These are phyloP conservation scores for Drosophila robusta DNA, from an alignment of 2,888 invertebrate genomes.

Conservation along the genomic window DNA sequence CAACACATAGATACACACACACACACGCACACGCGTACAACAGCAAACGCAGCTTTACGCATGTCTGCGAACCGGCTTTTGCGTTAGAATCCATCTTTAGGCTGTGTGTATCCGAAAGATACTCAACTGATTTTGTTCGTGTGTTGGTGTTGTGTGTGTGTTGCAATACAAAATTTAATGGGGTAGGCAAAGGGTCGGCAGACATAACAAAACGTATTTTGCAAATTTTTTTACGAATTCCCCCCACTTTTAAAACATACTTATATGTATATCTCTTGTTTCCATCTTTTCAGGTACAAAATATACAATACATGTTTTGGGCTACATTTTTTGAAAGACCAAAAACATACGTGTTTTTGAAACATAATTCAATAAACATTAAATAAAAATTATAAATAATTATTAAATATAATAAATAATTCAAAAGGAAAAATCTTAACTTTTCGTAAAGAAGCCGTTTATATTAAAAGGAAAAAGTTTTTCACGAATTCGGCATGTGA, in stretches of 20 bases:
- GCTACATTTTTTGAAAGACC: too few relatives aligned
- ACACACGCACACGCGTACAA: slow-evolving; percentile 18
- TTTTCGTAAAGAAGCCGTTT: background rate
- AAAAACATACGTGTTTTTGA: too few relatives aligned
- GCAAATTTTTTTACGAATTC: background rate
- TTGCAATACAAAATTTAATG: slow-evolving; percentile 81
- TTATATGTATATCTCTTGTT: too few relatives aligned
- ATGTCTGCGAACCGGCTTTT: slow-evolving; percentile 78
- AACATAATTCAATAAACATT: too few relatives aligned
- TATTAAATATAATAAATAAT: background rate
- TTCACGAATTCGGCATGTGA: slow-evolving; percentile 37
- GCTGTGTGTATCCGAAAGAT: slow-evolving; percentile 55
- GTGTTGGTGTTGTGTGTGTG: slow-evolving; percentile 22
- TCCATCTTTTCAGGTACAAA: too few relatives aligned
- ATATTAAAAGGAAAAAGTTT: background rate
- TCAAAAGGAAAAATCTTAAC: background rate
- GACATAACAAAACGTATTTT: slow-evolving; percentile 10
- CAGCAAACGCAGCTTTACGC: slow-evolving; percentile 59
- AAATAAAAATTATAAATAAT: too few relatives aligned
- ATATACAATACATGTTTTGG: too few relatives aligned
- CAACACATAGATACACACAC: background rate
- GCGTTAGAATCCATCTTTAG: slow-evolving; percentile 58
- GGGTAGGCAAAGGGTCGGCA: slow-evolving; percentile 78
- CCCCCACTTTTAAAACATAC: background rate
- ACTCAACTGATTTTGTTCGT: slow-evolving; percentile 37